Conservation (phyloP, 92 coral and sea anemone genomes). For the Ricordea florida region DNA sequence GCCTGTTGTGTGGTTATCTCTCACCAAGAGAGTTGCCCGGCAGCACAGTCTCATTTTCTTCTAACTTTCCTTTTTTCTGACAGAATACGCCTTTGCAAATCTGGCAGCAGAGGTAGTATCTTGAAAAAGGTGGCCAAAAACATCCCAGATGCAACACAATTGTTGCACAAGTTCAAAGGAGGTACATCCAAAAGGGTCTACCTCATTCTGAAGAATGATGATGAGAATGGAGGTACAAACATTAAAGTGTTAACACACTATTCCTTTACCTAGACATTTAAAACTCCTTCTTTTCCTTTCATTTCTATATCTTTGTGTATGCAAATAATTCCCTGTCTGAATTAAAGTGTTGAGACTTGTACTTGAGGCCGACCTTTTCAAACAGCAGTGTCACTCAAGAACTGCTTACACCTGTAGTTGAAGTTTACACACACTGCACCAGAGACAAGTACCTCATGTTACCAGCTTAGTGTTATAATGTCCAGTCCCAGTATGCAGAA, state of each 20-base stretch:
- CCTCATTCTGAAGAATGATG: not conserved
- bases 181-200: not conserved
- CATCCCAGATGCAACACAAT: not conserved
- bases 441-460: not conserved
- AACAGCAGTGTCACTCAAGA: not conserved
- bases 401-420: not conserved
- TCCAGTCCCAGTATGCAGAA: too few species aligned
- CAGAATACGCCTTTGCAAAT: not conserved
- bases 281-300: conserved; percentile 1
- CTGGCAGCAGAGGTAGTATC: not conserved
- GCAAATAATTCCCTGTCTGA: not conserved
- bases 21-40: not conserved
- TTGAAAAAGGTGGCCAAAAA: not conserved
- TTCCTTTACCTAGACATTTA: not conserved
- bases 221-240: not conserved
- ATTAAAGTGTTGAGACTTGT: not conserved
- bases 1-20: not conserved
- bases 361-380: too few species aligned
- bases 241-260: not conserved
- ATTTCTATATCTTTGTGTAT: not conserved
- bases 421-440: not conserved
- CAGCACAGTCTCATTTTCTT: not conserved
- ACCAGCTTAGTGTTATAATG: not conserved
- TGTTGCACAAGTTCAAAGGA: not conserved
- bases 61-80: not conserved